These are phyloP conservation scores for Spisula subtruncata DNA, from an alignment of 2,888 invertebrate species.

Conservation along the genomic window DNA sequence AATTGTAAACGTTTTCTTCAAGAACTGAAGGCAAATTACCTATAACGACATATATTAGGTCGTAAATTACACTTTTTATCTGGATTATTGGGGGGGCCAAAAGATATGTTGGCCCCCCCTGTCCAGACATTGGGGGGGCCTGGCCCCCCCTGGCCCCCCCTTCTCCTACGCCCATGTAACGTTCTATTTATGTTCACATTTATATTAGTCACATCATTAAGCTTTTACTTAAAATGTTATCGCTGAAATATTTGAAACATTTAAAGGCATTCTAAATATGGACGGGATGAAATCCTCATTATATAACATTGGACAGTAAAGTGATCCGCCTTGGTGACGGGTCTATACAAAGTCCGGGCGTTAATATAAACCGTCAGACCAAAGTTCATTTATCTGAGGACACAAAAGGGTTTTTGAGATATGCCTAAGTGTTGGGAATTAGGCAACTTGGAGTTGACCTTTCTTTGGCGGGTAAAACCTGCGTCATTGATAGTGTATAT, in stretches of 20 bases:
- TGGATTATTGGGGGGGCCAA: no score
- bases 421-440: background rate
- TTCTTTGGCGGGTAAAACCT: background rate
- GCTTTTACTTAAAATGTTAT: background rate
- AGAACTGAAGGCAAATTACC: no score
- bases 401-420: background rate
- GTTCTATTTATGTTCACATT: background rate
- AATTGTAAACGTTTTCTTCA: no score
- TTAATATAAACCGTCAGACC: background rate
- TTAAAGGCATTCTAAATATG: background rate
- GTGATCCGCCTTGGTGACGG: background rate
- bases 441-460: background rate
- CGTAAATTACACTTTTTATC: no score
- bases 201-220: background rate
- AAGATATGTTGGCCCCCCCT: no score
- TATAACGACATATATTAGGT: no score
- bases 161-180: no score
- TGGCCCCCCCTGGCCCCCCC: no score
- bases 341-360: background rate
- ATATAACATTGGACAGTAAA: background rate
- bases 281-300: background rate
- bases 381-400: slow-evolving; percentile 5
- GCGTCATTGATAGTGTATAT: background rate
- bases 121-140: no score
- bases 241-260: background rate